A percentile compares a stretch with the other conserved stretches of the same genome.
These are phyloP conservation scores for Falco berigora DNA, from an alignment of 2,797 vertebrate genomes.

Conservation along the genomic window DNA sequence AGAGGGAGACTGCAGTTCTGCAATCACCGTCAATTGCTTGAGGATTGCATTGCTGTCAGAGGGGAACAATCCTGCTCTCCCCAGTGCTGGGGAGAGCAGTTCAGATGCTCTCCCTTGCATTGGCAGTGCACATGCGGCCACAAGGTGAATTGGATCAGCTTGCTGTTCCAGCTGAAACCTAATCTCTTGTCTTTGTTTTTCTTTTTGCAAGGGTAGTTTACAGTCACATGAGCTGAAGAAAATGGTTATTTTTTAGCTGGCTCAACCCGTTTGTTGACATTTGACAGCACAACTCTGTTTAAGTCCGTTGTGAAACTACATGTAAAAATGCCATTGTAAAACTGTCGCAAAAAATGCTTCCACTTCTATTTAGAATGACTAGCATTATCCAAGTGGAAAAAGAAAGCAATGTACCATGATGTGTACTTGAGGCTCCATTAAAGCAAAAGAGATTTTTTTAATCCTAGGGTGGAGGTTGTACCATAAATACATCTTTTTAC, in stretches of 20 bases:
- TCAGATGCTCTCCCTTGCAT: not conserved
- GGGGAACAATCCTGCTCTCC: not conserved
- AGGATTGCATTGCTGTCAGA: not conserved
- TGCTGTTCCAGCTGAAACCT: not conserved
- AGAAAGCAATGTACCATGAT: not conserved
- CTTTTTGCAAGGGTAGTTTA: not conserved
- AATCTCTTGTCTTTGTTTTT: not conserved
- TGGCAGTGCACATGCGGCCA: not conserved
- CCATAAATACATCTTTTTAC: not conserved
- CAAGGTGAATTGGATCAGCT: slow-evolving; percentile 10
- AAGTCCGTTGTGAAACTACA: not conserved
- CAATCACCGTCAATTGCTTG: accelerated
- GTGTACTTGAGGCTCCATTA: not conserved
- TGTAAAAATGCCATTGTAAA: not conserved
- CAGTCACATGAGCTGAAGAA: not conserved
- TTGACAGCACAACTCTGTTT: not conserved
- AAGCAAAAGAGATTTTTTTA: not conserved
- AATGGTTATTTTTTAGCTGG: not conserved
- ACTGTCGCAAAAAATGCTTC: not conserved
- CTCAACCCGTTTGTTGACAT: not conserved
- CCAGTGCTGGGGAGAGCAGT: not conserved
- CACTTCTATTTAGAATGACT: not conserved
- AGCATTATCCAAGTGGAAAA: not conserved
- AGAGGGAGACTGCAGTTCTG: not conserved
- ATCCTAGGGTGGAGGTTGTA: not conserved